Evolutionary conservation across 1,140 invertebrate species (phyloP), one percentile per base, ranked within the genome.

Genomic region (Temnothorax curvispinosus): DNA sequence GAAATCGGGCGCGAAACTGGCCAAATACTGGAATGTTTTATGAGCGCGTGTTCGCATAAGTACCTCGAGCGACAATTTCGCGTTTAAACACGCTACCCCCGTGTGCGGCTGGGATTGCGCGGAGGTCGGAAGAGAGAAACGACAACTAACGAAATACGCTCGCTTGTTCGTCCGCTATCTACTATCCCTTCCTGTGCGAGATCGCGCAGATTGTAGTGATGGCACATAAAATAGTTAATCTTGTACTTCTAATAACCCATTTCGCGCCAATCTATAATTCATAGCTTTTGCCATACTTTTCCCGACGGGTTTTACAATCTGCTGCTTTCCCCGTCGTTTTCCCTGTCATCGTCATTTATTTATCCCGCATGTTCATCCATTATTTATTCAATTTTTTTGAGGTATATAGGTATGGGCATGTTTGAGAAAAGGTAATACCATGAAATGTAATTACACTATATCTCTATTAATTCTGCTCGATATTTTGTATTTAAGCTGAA

Each of bases 21-120:
- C 72, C 87, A 86, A 88, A 88, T 81, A 88, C 72, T 13, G 64
- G 47, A 72, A 41, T 84, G 87, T 88, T 88, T 88, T 88, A 88
- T 60, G 82, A 86, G 87, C 72, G 80, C 86, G 41, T 85, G 81
- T 87, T 87, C 81, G 86, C 72, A 77, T 76, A 88, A 88, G 87
- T 88, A 77, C 72, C 74, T 47, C 15, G 72, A 44, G 52, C 56
- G 82, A 86, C 86, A 87, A 75, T 86, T 72, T 85, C 50, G 67
- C 78, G 65, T 88, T 86, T 85, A 60, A 82, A 87, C 74, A 71
- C 47, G 35, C 50, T 64, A 21, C 11, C 27, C 77, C n/a, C 44
- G 76, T 38, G 15, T 21, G 35, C 52, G 27, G 67, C 52, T 13
- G 78, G 8, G 38, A 7, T 44, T 35, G 76, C 21, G 21, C 27